Conservation (phyloP, 2,113 vertebrate species). For the Rutilus rutilus region DNA sequence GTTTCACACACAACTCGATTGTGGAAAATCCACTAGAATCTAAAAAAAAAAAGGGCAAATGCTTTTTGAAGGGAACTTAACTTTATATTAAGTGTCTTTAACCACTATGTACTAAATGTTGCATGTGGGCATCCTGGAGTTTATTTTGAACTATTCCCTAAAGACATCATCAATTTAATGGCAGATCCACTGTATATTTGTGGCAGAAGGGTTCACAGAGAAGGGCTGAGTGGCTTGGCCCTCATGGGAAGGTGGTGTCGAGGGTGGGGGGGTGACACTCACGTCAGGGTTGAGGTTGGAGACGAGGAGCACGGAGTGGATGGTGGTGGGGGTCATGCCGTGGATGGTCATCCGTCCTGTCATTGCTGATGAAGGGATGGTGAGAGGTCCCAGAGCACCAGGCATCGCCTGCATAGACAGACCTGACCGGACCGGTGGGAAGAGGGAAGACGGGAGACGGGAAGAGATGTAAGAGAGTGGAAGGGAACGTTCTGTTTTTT, state of each 20-base stretch:
- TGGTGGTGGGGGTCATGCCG: conserved; percentile 58
- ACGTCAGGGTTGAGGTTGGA: conserved; percentile 87
- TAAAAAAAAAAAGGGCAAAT: too few relatives aligned
- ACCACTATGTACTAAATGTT: too few relatives aligned
- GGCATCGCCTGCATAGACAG: conserved; percentile 71
- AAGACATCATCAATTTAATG: neutral
- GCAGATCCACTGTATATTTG: neutral
- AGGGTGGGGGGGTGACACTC: conserved; percentile 61
- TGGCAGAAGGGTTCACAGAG: neutral
- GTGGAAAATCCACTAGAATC: too few relatives aligned
- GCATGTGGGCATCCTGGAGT: too few relatives aligned
- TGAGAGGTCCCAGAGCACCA: conserved; percentile 68
- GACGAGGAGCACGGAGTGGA: conserved; percentile 81
- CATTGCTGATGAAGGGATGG: conserved; percentile 63
- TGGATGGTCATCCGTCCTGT: conserved; percentile 71
- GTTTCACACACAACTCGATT: too few relatives aligned
- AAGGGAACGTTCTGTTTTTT: neutral
- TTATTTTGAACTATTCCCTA: neutral
- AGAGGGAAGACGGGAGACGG: neutral
- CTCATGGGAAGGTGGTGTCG: neutral
- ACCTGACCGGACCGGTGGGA: conserved; percentile 58
- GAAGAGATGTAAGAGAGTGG: neutral
- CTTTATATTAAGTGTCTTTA: too few relatives aligned
- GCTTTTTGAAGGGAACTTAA: too few relatives aligned
- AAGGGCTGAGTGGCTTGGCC: neutral